A percentile compares a stretch with the other conserved stretches of the same genome.
Conservation (phyloP, 2,797 vertebrate genomes). For the Peromyscus nudipes region DNA sequence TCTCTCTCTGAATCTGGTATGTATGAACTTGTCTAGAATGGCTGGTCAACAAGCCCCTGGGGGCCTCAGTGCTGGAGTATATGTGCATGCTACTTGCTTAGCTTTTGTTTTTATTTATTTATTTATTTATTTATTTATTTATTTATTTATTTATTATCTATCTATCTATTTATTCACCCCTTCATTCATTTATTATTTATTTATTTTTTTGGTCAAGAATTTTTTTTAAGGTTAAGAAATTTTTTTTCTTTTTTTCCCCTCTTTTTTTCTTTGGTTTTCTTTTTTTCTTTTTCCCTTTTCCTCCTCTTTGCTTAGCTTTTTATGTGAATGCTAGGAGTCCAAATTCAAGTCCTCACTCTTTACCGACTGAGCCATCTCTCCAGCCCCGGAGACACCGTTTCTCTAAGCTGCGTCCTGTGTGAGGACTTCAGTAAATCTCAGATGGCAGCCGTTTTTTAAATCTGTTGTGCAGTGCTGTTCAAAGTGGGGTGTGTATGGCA, state of each 20-base stretch:
- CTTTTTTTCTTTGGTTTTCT: neutral
- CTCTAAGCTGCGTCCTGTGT: neutral
- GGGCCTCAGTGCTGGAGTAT: too few relatives aligned
- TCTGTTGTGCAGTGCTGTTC: rapidly evolving
- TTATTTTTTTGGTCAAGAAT: neutral
- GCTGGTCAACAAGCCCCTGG: neutral
- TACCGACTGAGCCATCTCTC: neutral
- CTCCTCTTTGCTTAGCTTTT: neutral
- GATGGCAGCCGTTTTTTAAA: neutral
- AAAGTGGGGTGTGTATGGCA: rapidly evolving
- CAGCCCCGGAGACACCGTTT: neutral
- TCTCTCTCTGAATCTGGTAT: neutral
- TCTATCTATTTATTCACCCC: neutral
- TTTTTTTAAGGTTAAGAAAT: neutral
- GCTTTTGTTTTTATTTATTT: neutral
- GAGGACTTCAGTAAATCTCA: neutral
- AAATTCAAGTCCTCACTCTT: neutral
- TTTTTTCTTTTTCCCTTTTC: neutral
- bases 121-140: neutral
- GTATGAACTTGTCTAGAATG: neutral
- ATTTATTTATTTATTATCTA: too few relatives aligned
- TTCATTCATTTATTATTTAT: too few relatives aligned
- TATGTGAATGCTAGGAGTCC: too few relatives aligned
- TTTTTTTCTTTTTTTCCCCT: too few relatives aligned
- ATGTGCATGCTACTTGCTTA: neutral